Evolutionary conservation across 1,140 invertebrate genomes (phyloP), one percentile per base, ranked within the genome.

Genomic region (Monomorium pharaonis): DNA sequence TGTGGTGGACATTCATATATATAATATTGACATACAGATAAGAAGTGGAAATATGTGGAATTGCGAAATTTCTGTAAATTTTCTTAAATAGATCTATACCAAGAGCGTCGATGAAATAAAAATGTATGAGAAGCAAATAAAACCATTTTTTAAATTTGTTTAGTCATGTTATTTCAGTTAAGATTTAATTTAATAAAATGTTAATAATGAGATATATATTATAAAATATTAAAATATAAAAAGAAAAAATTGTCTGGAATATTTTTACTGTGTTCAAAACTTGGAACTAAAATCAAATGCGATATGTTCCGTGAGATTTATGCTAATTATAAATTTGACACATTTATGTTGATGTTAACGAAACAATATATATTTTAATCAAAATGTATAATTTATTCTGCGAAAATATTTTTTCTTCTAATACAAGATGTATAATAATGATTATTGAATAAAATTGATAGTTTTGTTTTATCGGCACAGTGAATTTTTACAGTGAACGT

Each of bases 241-340:
- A 56, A 56, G 12, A 10, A 54, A 78, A 99, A 99, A 96, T 96
- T 99, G 81, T 99, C 99, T 0, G 99, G 99, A 0, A 97, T 99
- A 6, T 99, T 99, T 95, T 95, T 99, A 44, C 95, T 99, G 0
- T 99, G 98, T 93, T 96, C 98, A 0, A 99, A 99, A 94, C 95
- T 99, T 10, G 97, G 97, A 92, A 97, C 98, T 3, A 96, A 97
- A 91, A 97, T 99, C 84, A 96, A 98, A 86, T 99, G 97, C 51
- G 96, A 96, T 65, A 96, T 99, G 94, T 99, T 99, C 95, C 96
- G 97, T 27, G 96, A 98, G 21, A 96, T 98, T 67, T 97, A 98
- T 86, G 92, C 95, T 21, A 96, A 97, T 88, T 97, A 98, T 92
- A 95, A 96, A 87, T 96, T 70, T 2, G 63, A 37, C 14, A 6